Evolutionary conservation across 2,888 invertebrate genomes (phyloP).

Genomic region (Eupithecia tripunctaria): DNA sequence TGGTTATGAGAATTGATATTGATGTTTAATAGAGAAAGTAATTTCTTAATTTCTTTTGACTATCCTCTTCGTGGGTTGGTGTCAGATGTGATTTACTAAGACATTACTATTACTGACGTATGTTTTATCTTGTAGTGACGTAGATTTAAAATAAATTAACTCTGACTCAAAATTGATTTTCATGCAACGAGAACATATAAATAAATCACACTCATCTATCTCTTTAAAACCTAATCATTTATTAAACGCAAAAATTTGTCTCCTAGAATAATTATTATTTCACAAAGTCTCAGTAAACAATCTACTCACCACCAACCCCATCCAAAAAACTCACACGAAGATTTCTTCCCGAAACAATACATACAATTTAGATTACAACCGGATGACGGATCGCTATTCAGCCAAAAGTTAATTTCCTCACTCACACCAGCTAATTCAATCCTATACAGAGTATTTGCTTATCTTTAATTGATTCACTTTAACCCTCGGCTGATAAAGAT

Average conservation of each 20-base stretch:
- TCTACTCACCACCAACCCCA: background rate
- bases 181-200: too few species aligned
- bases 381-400: constrained; percentile 76
- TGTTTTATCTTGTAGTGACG: background rate
- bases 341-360: constrained; percentile 51
- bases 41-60: background rate
- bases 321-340: constrained; percentile 35
- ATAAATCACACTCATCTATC: too few species aligned
- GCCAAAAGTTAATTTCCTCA: constrained; percentile 81
- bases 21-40: background rate
- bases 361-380: constrained; percentile 63
- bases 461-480: constrained; percentile 85
- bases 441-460: constrained; percentile 81
- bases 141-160: background rate
- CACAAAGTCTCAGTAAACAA: background rate
- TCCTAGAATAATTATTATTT: background rate
- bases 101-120: background rate
- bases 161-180: too few species aligned
- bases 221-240: background rate
- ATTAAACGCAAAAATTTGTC: background rate
- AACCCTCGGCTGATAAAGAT: constrained; percentile 81
- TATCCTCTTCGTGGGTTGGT: background rate
- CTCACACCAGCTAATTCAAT: constrained; percentile 78
- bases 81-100: background rate
- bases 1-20: background rate